phyloP scores from a whole-genome alignment of 2,888 invertebrate genomes.

The Diadromus collaris region DNA sequence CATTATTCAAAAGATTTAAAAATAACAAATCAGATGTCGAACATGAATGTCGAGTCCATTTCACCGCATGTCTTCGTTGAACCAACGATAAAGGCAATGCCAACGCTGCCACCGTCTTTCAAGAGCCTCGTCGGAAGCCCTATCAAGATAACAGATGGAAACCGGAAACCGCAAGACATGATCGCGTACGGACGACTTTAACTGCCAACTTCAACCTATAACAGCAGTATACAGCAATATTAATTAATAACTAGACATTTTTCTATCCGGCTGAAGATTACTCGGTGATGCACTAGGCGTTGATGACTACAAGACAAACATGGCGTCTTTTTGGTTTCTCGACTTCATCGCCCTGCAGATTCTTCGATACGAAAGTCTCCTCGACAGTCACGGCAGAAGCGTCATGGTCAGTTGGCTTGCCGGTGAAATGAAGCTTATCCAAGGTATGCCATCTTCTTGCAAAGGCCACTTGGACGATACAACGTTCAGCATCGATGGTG shows the following conservation, averaged over 20 bases:
- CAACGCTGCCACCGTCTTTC: conserved; percentile 65
- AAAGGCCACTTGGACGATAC: neutral
- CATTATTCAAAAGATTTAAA: neutral
- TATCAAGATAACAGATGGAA: conserved; percentile 60
- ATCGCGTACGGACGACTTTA: conserved; percentile 64
- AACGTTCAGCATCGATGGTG: neutral
- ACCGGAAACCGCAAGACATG: conserved; percentile 57
- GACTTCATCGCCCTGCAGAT: conserved; percentile 79
- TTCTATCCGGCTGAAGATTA: conserved; percentile 72
- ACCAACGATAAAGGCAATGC: conserved; percentile 42
- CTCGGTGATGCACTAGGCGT: conserved; percentile 80
- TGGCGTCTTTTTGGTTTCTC: conserved; percentile 82
- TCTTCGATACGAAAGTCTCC: conserved; percentile 52
- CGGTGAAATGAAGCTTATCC: conserved; percentile 71
- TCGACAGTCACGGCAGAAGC: conserved; percentile 63
- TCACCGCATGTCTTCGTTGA: conserved; percentile 24
- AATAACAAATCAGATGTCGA: conserved; percentile 19
- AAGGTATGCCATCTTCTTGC: conserved; percentile 57
- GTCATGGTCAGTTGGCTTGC: conserved; percentile 72
- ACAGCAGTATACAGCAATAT: neutral
- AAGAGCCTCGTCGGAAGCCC: conserved; percentile 59
- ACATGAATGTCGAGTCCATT: neutral
- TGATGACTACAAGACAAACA: conserved; percentile 77
- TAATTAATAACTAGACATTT: neutral
- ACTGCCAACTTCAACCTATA: neutral